A percentile compares a stretch with the other conserved stretches of the same genome.
Conservation (phyloP, 2,888 invertebrate genomes). For the Graphium colonna region DNA sequence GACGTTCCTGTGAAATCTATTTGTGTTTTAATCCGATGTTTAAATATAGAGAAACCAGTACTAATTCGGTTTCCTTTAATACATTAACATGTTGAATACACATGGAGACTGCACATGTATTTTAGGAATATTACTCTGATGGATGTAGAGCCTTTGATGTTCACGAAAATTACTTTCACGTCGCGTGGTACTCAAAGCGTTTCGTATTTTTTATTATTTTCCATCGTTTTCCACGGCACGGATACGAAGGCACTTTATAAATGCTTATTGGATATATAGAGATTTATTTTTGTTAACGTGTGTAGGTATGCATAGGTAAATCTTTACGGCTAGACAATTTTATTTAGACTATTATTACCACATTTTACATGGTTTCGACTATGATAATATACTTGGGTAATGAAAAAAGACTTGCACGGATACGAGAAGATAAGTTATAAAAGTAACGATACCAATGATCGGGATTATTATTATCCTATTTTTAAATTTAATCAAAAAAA, state of each 20-base stretch:
- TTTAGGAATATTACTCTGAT: conserved; percentile 1
- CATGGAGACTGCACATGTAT: not conserved
- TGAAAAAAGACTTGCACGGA: too few species aligned
- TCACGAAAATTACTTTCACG: conserved; percentile 14
- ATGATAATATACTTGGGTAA: too few species aligned
- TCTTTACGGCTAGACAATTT: too few species aligned
- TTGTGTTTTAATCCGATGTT: too few species aligned
- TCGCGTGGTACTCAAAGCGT: conserved; percentile 2
- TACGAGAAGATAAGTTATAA: too few species aligned
- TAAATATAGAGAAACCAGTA: not conserved
- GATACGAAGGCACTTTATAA: not conserved
- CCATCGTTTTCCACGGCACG: not conserved
- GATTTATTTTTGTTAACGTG: not conserved
- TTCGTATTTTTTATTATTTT: not conserved
- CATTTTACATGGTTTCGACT: too few species aligned
- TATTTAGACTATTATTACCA: too few species aligned
- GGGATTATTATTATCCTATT: too few species aligned
- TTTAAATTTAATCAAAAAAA: too few species aligned
- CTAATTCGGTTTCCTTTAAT: not conserved
- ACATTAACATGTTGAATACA: not conserved
- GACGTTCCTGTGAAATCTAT: too few species aligned
- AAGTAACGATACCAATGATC: too few species aligned
- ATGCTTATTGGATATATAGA: not conserved
- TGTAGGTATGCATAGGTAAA: not conserved
- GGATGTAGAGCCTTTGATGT: conserved; percentile 8